phyloP scores from a whole-genome alignment of 2,797 vertebrate genomes.

The Cheracebus regulus region DNA sequence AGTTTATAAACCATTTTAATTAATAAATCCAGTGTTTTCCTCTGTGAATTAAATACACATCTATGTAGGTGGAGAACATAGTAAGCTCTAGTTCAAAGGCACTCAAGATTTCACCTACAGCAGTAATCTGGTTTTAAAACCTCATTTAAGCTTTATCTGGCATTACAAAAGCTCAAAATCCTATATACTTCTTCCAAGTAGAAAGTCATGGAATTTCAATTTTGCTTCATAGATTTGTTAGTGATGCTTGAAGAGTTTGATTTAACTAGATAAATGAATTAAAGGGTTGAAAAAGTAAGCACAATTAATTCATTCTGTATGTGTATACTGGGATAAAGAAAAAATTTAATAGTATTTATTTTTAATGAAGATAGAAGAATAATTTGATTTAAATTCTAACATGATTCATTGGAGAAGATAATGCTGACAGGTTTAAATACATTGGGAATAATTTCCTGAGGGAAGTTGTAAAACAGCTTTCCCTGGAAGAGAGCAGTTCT shows the following conservation, averaged over 20 bases:
- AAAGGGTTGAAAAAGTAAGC: slow-evolving; percentile 35
- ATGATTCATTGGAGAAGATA: background rate
- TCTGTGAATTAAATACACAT: slow-evolving; percentile 61
- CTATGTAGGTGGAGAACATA: slow-evolving; percentile 4
- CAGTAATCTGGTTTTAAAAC: slow-evolving; percentile 59
- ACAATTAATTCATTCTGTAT: background rate
- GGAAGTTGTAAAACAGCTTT: background rate
- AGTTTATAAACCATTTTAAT: slow-evolving; percentile 66
- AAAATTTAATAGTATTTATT: background rate
- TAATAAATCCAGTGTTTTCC: slow-evolving; percentile 55
- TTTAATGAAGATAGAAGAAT: background rate
- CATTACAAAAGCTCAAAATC: slow-evolving; percentile 64
- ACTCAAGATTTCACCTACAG: slow-evolving; percentile 58
- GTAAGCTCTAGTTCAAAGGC: slow-evolving; percentile 56
- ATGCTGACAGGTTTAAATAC: background rate
- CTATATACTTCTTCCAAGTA: slow-evolving; percentile 53
- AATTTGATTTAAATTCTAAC: slow-evolving; percentile 24
- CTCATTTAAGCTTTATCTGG: slow-evolving; percentile 59
- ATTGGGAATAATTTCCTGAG: background rate
- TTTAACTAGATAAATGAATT: slow-evolving; percentile 60
- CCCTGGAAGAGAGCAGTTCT: background rate
- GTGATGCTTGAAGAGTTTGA: slow-evolving; percentile 62
- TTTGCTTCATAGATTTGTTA: slow-evolving; percentile 61
- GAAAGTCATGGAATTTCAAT: slow-evolving; percentile 61
- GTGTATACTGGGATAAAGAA: background rate